phyloP scores from a whole-genome alignment of 2,113 vertebrate genomes.

The Epinephelus cyanopodus region DNA sequence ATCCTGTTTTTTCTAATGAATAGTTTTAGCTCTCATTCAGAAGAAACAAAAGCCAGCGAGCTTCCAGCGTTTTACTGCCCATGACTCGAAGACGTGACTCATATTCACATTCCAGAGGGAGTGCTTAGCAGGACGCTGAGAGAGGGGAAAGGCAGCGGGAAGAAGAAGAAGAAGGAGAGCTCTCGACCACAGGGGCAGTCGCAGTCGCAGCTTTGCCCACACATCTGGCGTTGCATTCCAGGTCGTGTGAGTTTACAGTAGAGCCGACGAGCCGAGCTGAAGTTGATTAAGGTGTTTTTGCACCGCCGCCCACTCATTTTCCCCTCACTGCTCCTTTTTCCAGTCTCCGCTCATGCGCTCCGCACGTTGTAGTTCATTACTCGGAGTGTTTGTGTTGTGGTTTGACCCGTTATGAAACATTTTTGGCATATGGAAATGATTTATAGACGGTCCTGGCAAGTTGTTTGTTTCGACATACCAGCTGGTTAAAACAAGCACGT shows the following conservation, averaged over 20 bases:
- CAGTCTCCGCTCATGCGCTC: not conserved
- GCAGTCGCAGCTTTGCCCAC: conserved; percentile 53
- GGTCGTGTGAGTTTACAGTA: conserved; percentile 62
- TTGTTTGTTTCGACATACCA: conserved; percentile 66
- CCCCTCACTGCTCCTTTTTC: conserved; percentile 11
- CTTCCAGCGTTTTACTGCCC: conserved; percentile 53
- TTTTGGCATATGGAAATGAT: conserved; percentile 70
- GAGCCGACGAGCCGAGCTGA: conserved; percentile 28
- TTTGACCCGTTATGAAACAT: conserved; percentile 52
- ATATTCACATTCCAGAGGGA: conserved; percentile 72
- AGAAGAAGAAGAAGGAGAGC: conserved; percentile 44
- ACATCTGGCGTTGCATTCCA: conserved; percentile 71
- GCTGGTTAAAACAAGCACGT: conserved; percentile 63
- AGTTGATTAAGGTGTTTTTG: conserved; percentile 53
- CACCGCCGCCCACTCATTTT: conserved; percentile 24
- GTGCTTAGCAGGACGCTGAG: conserved; percentile 59
- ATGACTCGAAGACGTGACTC: conserved; percentile 72
- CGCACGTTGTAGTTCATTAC: conserved; percentile 6
- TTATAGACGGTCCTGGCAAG: conserved; percentile 60
- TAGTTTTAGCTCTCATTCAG: conserved; percentile 25
- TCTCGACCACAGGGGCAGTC: conserved; percentile 53
- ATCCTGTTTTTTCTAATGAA: not conserved
- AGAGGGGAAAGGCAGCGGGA: conserved; percentile 49
- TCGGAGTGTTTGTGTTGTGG: conserved; percentile 38
- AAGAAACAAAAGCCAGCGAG: conserved; percentile 49